Percentiles rank a stretch among this genome's conserved stretches.
These are phyloP conservation scores for Neogobius melanostomus DNA, from an alignment of 2,113 vertebrate species.

Conservation along the genomic window DNA sequence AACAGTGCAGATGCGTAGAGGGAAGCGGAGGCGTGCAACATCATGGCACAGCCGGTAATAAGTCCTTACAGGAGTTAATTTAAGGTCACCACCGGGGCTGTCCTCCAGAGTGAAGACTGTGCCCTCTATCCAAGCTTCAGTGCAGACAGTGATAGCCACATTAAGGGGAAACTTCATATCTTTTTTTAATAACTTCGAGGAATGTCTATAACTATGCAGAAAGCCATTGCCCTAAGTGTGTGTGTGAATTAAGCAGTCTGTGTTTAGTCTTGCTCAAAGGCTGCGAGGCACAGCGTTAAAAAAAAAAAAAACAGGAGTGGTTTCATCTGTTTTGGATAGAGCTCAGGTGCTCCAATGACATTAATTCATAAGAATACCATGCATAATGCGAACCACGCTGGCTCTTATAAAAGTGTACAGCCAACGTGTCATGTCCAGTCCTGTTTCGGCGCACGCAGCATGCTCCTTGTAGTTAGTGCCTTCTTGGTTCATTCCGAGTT, in stretches of 20 bases:
- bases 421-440: not conserved
- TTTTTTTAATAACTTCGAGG: constrained; percentile 1
- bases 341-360: not conserved
- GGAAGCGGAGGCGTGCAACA: constrained; percentile 35
- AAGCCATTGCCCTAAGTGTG: not conserved
- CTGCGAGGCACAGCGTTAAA: constrained; percentile 10
- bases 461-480: not conserved
- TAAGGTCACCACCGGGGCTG: constrained; percentile 40
- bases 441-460: not conserved
- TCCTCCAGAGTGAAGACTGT: not conserved
- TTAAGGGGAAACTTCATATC: not conserved
- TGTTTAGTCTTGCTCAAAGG: constrained; percentile 36
- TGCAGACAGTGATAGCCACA: not conserved
- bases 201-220: not conserved
- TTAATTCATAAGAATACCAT: not conserved
- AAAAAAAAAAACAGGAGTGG: not conserved
- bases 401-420: not conserved
- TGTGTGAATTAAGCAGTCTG: constrained; percentile 9
- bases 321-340: not conserved
- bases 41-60: constrained; percentile 19
- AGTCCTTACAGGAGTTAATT: constrained; percentile 47
- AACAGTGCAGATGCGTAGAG: constrained; percentile 28
- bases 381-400: not conserved
- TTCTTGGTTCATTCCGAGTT: not conserved
- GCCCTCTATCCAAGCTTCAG: not conserved